These are phyloP conservation scores for Aviceda subcristata DNA, from an alignment of 2,113 vertebrate species.

Conservation along the genomic window DNA sequence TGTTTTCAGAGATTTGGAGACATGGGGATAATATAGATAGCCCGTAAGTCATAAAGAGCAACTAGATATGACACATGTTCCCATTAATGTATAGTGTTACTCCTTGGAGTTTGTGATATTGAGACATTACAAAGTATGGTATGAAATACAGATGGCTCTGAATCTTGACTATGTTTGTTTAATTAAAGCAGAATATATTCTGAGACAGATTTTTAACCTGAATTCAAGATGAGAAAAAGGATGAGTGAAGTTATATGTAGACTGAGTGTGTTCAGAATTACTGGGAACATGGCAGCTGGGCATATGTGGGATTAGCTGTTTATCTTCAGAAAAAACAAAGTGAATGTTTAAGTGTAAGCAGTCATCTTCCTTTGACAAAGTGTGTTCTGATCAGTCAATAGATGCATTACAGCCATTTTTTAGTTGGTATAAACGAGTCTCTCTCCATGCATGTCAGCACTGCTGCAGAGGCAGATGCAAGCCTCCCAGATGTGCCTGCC, in stretches of 20 bases:
- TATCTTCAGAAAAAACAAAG: neutral
- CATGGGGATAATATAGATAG: constrained; percentile 47
- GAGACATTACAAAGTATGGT: neutral
- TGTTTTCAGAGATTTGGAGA: constrained; percentile 63
- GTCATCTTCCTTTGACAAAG: neutral
- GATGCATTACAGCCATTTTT: neutral
- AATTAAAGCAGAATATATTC: constrained; percentile 61
- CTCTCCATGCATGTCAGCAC: neutral
- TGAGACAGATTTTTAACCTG: constrained; percentile 20
- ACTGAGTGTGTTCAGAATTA: constrained; percentile 32
- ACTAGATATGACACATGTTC: constrained; percentile 46
- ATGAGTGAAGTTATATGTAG: neutral
- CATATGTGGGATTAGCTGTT: neutral
- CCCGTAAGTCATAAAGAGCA: constrained; percentile 60
- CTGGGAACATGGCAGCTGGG: neutral
- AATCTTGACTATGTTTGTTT: constrained; percentile 46
- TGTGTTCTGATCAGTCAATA: neutral
- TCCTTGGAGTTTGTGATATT: constrained; percentile 43
- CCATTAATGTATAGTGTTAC: constrained; percentile 53
- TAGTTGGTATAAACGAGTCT: neutral
- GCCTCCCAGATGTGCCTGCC: neutral
- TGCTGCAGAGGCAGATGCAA: neutral
- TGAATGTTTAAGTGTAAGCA: neutral
- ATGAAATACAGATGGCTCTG: constrained; percentile 43
- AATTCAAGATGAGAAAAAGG: constrained; percentile 43